These are phyloP conservation scores for Haemorhous mexicanus DNA, from an alignment of 2,113 vertebrate species.

Conservation along the genomic window DNA sequence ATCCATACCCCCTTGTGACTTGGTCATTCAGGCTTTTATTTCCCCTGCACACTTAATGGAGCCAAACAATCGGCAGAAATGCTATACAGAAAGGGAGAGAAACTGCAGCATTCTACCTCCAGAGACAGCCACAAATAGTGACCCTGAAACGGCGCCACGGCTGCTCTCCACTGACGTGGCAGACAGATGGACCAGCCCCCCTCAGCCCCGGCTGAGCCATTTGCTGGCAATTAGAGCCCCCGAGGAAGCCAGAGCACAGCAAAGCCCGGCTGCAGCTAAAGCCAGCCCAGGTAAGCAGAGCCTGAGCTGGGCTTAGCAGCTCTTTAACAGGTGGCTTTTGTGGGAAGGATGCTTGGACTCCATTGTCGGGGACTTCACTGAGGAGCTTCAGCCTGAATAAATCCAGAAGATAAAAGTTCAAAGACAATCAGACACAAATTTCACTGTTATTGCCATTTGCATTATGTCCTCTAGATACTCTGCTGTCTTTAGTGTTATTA, in stretches of 20 bases:
- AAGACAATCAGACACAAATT: background rate
- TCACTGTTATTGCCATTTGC: background rate
- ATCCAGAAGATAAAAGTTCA: background rate
- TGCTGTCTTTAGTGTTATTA: background rate
- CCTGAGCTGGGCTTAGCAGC: background rate
- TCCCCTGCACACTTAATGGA: conserved; percentile 83
- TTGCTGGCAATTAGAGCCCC: conserved; percentile 73
- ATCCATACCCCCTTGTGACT: conserved; percentile 81
- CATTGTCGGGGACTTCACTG: background rate
- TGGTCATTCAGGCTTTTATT: conserved; percentile 83
- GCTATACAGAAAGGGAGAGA: conserved; percentile 78
- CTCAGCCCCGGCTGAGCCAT: conserved; percentile 61
- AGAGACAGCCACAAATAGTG: conserved; percentile 76
- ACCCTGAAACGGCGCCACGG: conserved; percentile 79
- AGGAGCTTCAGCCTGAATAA: background rate
- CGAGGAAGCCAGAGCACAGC: conserved; percentile 56
- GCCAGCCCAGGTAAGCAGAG: conserved; percentile 59
- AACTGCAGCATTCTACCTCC: conserved; percentile 73
- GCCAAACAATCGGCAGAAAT: conserved; percentile 85
- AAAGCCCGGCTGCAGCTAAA: conserved; percentile 28
- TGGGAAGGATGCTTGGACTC: background rate
- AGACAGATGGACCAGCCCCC: conserved; percentile 69
- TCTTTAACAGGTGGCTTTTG: background rate
- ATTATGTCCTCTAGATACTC: background rate
- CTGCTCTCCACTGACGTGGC: conserved; percentile 62